Evolutionary conservation across 2,113 vertebrate genomes (phyloP).

Genomic region (Equus quagga): DNA sequence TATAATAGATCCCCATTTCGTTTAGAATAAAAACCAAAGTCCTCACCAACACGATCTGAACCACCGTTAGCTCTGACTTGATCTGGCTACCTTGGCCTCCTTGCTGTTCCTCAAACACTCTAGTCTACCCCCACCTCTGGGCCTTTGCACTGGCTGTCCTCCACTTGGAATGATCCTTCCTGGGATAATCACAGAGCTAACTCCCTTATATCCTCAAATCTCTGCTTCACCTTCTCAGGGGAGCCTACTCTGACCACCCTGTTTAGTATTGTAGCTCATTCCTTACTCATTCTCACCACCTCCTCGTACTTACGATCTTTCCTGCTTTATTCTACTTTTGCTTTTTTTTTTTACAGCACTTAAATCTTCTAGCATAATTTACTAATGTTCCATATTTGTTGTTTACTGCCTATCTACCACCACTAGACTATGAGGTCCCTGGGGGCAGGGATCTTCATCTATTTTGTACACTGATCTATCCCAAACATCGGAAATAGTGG

Average conservation of each 20-base stretch:
- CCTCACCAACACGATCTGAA: neutral
- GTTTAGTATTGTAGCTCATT: neutral
- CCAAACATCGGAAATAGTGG: neutral
- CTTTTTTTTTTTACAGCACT: neutral
- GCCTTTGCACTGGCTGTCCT: neutral
- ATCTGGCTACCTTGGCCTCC: too few species aligned
- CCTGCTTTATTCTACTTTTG: neutral
- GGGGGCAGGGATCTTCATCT: neutral
- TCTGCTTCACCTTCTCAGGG: neutral
- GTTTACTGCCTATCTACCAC: neutral
- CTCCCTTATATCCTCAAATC: neutral
- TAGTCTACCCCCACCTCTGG: too few species aligned
- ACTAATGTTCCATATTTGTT: neutral
- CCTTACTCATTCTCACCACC: neutral
- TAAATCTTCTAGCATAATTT: neutral
- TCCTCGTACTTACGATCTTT: neutral
- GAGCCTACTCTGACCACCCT: neutral
- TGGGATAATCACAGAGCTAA: neutral
- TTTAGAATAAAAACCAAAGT: neutral
- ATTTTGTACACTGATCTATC: neutral
- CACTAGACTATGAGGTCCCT: neutral
- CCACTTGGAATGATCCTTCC: neutral
- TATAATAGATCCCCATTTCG: neutral
- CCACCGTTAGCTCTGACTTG: neutral
- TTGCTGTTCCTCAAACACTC: neutral